A percentile compares a stretch with the other conserved stretches of the same genome.
phyloP scores from a whole-genome alignment of 1,140 invertebrate genomes.

The Pogonognathellus flavescens region DNA sequence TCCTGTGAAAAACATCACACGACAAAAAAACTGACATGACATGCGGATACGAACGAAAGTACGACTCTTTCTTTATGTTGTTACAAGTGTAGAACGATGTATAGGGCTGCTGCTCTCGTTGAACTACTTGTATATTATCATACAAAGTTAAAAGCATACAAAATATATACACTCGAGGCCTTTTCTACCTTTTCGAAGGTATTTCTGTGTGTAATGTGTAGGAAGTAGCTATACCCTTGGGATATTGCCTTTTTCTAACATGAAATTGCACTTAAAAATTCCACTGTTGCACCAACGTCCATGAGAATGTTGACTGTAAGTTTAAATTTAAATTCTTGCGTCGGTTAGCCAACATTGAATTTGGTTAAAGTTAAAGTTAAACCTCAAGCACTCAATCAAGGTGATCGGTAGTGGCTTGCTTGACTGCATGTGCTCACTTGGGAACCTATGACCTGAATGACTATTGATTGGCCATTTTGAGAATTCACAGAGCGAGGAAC shows the following conservation, averaged over 20 bases:
- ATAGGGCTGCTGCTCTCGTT: neutral
- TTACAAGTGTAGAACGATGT: neutral
- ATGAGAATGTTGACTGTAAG: conserved; percentile 22
- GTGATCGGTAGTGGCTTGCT: neutral
- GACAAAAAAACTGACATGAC: conserved; percentile 11
- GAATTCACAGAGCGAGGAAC: conserved; percentile 23
- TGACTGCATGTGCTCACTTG: neutral
- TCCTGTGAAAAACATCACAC: neutral
- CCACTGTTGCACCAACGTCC: conserved; percentile 16
- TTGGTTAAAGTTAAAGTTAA: conserved; percentile 48
- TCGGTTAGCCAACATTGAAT: conserved; percentile 24
- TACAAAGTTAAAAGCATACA: neutral
- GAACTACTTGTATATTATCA: neutral
- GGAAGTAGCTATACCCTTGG: neutral
- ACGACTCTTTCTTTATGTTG: conserved; percentile 20
- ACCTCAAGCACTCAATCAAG: conserved; percentile 28
- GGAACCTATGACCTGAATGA: conserved; percentile 42
- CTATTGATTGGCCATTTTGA: conserved; percentile 35
- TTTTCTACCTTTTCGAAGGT: neutral
- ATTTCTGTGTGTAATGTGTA: neutral
- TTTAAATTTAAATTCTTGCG: conserved; percentile 36
- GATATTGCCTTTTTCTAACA: conserved; percentile 16
- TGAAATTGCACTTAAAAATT: conserved; percentile 37
- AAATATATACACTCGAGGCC: too few species aligned
- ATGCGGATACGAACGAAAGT: neutral